Evolutionary conservation across 2,113 vertebrate genomes (phyloP).

Genomic region (Zootoca vivipara): DNA sequence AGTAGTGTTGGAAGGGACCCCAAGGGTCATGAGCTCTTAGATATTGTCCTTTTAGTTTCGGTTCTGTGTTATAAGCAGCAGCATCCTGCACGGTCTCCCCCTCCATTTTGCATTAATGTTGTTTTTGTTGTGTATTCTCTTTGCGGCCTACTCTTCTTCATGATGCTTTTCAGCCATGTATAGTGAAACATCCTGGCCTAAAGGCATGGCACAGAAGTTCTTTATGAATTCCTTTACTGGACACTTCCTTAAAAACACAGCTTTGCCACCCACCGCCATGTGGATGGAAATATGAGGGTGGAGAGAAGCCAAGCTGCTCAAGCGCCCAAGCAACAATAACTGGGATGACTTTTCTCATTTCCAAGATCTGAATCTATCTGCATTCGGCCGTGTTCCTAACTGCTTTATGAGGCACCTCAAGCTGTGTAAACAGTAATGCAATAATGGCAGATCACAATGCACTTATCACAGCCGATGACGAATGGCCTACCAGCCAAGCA

Average conservation of each 20-base stretch:
- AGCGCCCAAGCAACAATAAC: conserved; percentile 15
- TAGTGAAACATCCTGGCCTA: not conserved
- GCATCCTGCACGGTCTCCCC: no score
- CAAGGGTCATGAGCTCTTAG: no score
- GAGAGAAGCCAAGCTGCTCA: not conserved
- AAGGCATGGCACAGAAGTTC: not conserved
- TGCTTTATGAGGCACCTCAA: conserved; percentile 58
- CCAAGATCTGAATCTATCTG: conserved; percentile 50
- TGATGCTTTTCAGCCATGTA: not conserved
- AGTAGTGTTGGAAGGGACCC: no score
- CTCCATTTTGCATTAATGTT: no score
- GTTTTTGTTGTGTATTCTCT: no score
- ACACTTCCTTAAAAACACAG: not conserved
- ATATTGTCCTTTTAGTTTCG: no score
- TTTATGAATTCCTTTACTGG: not conserved
- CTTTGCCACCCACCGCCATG: not conserved
- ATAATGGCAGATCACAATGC: conserved; percentile 59
- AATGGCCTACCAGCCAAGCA: conserved; percentile 54
- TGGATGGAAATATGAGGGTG: conserved; percentile 1
- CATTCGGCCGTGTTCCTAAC: conserved; percentile 42
- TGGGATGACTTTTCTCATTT: conserved; percentile 50
- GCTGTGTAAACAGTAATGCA: conserved; percentile 60
- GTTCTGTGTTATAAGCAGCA: no score
- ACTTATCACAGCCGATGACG: conserved; percentile 47
- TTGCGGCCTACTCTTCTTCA: not conserved